Evolutionary conservation across 2,797 vertebrate species (phyloP).

Genomic region (Thaleichthys pacificus): DNA sequence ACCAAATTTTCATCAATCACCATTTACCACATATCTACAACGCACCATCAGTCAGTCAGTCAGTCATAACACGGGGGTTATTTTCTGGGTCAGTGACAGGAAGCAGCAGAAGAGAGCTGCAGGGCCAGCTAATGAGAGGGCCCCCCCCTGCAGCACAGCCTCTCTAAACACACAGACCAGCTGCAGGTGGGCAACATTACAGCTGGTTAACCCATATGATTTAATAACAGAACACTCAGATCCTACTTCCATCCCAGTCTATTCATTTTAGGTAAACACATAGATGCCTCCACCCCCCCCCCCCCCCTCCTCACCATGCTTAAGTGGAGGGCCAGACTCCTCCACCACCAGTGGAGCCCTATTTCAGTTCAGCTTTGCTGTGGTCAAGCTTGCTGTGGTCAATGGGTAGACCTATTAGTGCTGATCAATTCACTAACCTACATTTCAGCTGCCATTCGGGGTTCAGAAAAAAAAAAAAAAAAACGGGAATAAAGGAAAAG

Average conservation of each 20-base stretch:
- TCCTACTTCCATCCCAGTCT: constrained; percentile 29
- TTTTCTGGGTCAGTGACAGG: too few relatives aligned
- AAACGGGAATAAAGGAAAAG: constrained; percentile 3
- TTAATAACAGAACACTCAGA: constrained; percentile 50
- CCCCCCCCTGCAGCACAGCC: too few relatives aligned
- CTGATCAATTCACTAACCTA: constrained; percentile 67
- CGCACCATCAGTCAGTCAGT: too few relatives aligned
- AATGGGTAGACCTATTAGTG: constrained; percentile 50
- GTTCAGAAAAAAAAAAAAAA: constrained; percentile 25
- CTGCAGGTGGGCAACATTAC: constrained; percentile 29
- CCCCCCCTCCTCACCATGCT: constrained; percentile 27
- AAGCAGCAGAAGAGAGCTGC: too few relatives aligned
- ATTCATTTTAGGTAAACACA: constrained; percentile 54
- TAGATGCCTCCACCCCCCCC: constrained; percentile 31
- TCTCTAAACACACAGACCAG: too few relatives aligned
- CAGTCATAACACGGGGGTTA: not conserved
- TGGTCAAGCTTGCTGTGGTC: constrained; percentile 44
- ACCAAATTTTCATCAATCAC: too few relatives aligned
- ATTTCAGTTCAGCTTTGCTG: constrained; percentile 48
- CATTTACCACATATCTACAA: too few relatives aligned
- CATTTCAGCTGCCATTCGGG: constrained; percentile 50
- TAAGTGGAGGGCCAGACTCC: constrained; percentile 58
- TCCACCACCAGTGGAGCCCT: constrained; percentile 26
- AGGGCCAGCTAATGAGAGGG: too few relatives aligned
- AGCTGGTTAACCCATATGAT: constrained; percentile 53